Conservation (phyloP, 1,140 invertebrate genomes). For the Pararge aegeria region DNA sequence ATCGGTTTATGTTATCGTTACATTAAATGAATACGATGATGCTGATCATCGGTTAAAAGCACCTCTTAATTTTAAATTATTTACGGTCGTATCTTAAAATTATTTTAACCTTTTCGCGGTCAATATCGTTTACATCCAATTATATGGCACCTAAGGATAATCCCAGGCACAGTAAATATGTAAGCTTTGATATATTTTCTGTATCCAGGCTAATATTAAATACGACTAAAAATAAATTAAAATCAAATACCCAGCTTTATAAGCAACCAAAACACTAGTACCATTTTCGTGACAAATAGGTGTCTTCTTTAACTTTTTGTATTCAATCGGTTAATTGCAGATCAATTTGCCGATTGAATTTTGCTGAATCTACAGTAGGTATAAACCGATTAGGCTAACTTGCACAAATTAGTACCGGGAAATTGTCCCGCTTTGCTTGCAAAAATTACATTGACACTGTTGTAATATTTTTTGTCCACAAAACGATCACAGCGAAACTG, state of each 20-base stretch:
- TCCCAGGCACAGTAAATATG: not conserved
- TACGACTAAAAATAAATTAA: too few relatives aligned
- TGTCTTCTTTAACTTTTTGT: too few relatives aligned
- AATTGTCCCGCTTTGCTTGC: slow-evolving; percentile 18
- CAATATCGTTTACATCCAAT: slow-evolving; percentile 5
- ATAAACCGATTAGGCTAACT: slow-evolving; percentile 11
- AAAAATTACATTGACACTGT: slow-evolving; percentile 13
- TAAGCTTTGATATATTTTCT: too few relatives aligned
- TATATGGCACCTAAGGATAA: slow-evolving; percentile 3
- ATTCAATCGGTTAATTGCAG: too few relatives aligned
- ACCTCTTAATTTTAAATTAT: slow-evolving; percentile 20
- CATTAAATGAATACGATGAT: slow-evolving; percentile 13
- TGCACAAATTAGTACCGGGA: slow-evolving; percentile 18
- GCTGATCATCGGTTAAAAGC: slow-evolving; percentile 5
- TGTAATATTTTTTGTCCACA: slow-evolving; percentile 5
- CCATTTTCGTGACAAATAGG: too few relatives aligned
- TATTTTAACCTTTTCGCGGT: slow-evolving; percentile 17
- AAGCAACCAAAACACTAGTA: too few relatives aligned
- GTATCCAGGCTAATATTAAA: too few relatives aligned
- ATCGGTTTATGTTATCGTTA: slow-evolving; percentile 15
- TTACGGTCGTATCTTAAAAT: not conserved
- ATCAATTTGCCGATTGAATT: too few relatives aligned
- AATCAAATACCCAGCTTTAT: too few relatives aligned
- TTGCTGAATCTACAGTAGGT: too few relatives aligned
- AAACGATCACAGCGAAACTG: not conserved